Evolutionary conservation across 2,888 invertebrate species (phyloP).

Genomic region (Epistrophella euchroma): DNA sequence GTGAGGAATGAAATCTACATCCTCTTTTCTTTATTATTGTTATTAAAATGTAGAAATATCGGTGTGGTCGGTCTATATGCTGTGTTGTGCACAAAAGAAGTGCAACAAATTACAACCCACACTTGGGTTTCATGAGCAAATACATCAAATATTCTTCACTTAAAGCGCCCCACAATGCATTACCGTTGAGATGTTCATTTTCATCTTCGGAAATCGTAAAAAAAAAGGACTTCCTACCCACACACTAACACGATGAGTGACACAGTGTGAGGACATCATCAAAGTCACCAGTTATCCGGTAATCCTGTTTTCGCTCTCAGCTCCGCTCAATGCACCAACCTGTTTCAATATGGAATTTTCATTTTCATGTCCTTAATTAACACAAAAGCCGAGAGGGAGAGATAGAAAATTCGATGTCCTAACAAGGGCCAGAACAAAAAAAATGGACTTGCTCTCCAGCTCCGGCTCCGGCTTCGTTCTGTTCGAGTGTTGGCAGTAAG

Average conservation of each 20-base stretch:
- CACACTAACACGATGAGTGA: background rate
- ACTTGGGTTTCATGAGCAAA: constrained; percentile 50
- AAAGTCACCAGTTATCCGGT: constrained; percentile 48
- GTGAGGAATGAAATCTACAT: background rate
- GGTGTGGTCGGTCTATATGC: constrained; percentile 36
- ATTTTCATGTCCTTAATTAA: constrained; percentile 65
- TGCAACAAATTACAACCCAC: constrained; percentile 58
- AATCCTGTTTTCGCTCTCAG: constrained; percentile 41
- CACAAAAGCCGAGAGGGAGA: constrained; percentile 37
- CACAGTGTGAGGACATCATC: constrained; percentile 30
- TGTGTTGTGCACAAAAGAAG: constrained; percentile 33
- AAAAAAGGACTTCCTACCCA: background rate
- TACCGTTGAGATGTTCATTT: constrained; percentile 62
- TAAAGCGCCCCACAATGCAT: constrained; percentile 48
- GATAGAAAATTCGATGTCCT: constrained; percentile 42
- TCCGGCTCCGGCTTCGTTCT: background rate
- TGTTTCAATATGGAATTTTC: constrained; percentile 59
- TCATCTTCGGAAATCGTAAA: constrained; percentile 48
- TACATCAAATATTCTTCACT: constrained; percentile 50
- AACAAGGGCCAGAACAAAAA: constrained; percentile 9
- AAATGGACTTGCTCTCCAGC: background rate
- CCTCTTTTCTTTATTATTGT: background rate
- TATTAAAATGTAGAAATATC: constrained; percentile 7
- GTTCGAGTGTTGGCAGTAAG: constrained; percentile 2
- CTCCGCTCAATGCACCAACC: constrained; percentile 30